Base-by-base conservation (phyloP, 92 coral and sea anemone genomes). In the Metridium senile region DNA sequence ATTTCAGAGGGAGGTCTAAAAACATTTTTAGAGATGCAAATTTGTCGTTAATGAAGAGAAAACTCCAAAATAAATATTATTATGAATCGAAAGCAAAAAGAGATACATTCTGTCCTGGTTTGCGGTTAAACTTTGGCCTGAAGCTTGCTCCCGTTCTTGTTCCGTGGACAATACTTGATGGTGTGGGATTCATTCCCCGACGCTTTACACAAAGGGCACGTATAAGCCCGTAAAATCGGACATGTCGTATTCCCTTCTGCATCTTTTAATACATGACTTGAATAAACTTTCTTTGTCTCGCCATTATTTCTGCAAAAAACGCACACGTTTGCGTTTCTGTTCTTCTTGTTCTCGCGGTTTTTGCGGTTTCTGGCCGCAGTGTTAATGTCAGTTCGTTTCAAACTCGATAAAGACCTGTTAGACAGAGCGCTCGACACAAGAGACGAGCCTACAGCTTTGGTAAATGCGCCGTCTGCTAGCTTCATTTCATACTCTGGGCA, bases 291-390 rank as follows among this genome's bases (percentile, higher is more conserved):
- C 86, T 96, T 96, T 85, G 97, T 93, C 66, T 96, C 99, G 0
- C 99, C 99, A 82, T 96, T 96, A 85, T 96, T 96, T 70, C 99
- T 89, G 83, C 99, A 96, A 71, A 96, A 96, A 19, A 96, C 99
- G 83, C 99, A 96, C 32, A 96, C 99, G 76, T 96, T 96, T 32
- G 97, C 98, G 80, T 96, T 96, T 49, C 99, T 92, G 74, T 92
- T 92, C 65, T 86, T 92, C 78, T 92, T 90, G 62, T 89, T 90
- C 32, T 84, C 93, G 35, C 97, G 82, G 76, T 92, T 92, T 68
- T 89, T 92, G 30, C 97, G 93, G 76, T 89, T 92, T 75, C 91
- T 86, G 43, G 86, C 79, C 16, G 90, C 81, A 19, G 89, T 85
- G 22, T 94, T 97, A 33, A 74, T 74, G 75, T 83, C 92, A 58